A percentile compares a stretch with the other conserved stretches of the same genome.
phyloP scores from a whole-genome alignment of 2,113 vertebrate genomes.

The Melospiza georgiana region DNA sequence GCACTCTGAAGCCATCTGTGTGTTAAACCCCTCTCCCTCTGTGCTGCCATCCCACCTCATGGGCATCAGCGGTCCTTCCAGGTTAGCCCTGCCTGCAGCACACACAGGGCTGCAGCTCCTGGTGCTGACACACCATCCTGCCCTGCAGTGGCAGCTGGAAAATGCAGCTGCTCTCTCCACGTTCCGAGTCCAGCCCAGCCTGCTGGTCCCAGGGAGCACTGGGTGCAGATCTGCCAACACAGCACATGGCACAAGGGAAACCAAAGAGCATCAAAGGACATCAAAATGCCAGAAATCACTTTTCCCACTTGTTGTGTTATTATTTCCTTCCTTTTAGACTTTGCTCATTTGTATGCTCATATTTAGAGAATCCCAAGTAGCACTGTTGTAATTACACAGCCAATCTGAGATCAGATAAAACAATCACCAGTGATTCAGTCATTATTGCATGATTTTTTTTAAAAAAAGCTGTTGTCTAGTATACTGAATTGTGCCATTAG shows the following conservation, averaged over 20 bases:
- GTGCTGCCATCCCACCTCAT: not conserved
- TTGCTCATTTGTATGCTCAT: not conserved
- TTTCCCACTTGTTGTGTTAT: not conserved
- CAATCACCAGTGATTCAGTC: not conserved
- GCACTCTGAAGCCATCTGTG: not conserved
- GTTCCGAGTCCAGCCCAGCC: not conserved
- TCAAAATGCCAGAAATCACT: not conserved
- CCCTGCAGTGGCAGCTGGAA: not conserved
- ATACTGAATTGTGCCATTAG: not conserved
- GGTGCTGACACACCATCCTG: fast-evolving
- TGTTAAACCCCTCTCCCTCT: not conserved
- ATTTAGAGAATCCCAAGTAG: not conserved
- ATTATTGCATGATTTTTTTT: not conserved
- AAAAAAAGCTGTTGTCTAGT: not conserved
- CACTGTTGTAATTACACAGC: not conserved
- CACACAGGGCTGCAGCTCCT: not conserved
- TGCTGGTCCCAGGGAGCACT: not conserved
- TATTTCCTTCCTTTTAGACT: not conserved
- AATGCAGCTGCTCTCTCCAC: not conserved
- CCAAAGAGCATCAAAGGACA: not conserved
- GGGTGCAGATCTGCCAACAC: not conserved
- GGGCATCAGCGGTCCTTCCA: not conserved
- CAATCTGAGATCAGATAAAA: not conserved
- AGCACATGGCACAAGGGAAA: not conserved
- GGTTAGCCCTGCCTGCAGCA: not conserved